Conservation (phyloP, 2,888 invertebrate genomes). For the Oscheius sp. region DNA sequence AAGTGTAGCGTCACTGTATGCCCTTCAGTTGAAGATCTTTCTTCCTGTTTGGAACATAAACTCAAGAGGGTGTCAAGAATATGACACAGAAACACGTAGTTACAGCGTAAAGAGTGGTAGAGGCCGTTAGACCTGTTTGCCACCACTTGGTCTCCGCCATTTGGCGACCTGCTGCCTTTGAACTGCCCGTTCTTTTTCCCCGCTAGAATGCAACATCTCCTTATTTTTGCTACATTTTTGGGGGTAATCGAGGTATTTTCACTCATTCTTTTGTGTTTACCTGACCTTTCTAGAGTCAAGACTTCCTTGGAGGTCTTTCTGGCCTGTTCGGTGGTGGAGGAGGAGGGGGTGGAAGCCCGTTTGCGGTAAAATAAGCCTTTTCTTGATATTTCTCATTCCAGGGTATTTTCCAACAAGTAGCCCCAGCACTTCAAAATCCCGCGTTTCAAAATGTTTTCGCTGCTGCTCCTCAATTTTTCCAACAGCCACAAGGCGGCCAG, state of each 20-base stretch:
- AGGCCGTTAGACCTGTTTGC: conserved; percentile 23
- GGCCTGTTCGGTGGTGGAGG: conserved; percentile 18
- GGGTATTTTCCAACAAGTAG: conserved; percentile 25
- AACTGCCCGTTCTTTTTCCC: not conserved
- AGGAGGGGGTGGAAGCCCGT: conserved; percentile 16
- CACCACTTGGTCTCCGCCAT: conserved; percentile 1
- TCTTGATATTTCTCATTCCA: conserved; percentile 4
- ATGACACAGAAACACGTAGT: no score
- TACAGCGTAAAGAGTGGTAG: not conserved
- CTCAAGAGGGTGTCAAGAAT: conserved; percentile 1
- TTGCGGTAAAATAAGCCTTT: conserved; percentile 15
- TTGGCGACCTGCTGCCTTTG: conserved; percentile 3
- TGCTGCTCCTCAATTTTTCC: conserved; percentile 10
- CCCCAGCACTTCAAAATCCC: conserved; percentile 8
- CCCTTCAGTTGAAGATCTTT: not conserved
- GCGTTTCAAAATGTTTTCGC: conserved; percentile 8
- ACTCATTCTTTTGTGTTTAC: not conserved
- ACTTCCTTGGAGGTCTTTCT: conserved; percentile 1
- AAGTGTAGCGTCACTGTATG: no score
- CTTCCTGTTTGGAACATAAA: not conserved
- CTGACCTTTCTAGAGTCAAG: conserved; percentile 11
- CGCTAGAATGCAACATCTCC: not conserved
- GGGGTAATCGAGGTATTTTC: not conserved
- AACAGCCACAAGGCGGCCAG: not conserved
- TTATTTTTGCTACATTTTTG: not conserved